Conservation (phyloP, 2,113 vertebrate genomes). For the Morphnarchus princeps region DNA sequence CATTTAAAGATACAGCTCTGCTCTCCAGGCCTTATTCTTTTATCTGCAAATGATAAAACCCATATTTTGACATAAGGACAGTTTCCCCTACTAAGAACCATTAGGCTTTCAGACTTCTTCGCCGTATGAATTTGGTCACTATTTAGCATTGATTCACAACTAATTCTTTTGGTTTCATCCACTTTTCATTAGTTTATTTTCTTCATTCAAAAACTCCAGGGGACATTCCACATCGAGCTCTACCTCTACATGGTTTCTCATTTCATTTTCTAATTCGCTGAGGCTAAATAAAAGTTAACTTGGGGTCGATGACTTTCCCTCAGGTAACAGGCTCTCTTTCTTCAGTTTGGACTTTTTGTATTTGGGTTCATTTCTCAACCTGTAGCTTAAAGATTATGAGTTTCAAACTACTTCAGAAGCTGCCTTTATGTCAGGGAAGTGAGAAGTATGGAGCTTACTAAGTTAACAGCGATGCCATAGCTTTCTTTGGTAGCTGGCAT, state of each 20-base stretch:
- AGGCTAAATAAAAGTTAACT: background rate
- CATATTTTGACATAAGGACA: background rate
- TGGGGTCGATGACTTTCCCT: background rate
- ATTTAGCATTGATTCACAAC: background rate
- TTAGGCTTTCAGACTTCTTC: background rate
- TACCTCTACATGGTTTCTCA: background rate
- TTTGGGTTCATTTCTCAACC: background rate
- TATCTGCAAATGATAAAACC: background rate
- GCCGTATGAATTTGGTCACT: background rate
- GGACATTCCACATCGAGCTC: background rate
- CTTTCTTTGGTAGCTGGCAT: background rate
- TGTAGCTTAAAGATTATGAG: background rate
- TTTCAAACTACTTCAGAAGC: background rate
- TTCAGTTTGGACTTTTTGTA: background rate
- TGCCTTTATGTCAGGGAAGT: background rate
- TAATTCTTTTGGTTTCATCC: background rate
- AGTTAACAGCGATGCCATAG: background rate
- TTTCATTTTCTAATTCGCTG: background rate
- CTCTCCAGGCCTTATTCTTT: background rate
- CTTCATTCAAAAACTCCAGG: background rate
- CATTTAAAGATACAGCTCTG: slow-evolving; percentile 42
- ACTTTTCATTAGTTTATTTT: background rate
- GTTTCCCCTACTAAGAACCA: background rate
- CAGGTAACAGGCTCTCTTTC: background rate
- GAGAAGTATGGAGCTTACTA: background rate